Evolutionary conservation across 2,113 vertebrate species (phyloP).

Genomic region (Trematocara stigmaticum): DNA sequence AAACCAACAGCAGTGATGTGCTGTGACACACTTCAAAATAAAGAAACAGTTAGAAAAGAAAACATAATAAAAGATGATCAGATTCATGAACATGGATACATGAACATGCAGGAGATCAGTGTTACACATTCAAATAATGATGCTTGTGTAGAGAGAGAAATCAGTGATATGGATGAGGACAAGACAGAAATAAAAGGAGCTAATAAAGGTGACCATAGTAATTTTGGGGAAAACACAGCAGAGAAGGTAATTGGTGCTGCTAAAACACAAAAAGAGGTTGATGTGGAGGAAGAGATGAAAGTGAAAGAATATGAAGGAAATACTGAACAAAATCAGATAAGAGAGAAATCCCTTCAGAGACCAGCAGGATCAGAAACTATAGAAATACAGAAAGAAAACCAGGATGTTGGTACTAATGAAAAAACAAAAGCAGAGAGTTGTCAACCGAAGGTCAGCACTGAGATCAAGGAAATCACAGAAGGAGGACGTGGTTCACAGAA

Average conservation of each 20-base stretch:
- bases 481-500: not conserved
- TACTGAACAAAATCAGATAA: not conserved
- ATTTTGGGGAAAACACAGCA: no score
- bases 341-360: not conserved
- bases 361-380: no score
- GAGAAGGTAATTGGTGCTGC: no score
- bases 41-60: accelerated
- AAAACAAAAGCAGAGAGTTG: not conserved
- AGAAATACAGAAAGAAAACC: not conserved
- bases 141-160: not conserved
- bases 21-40: not conserved
- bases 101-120: not conserved
- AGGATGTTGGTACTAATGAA: not conserved
- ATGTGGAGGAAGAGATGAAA: no score
- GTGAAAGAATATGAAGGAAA: not conserved
- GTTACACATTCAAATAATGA: no score
- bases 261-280: no score
- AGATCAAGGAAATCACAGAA: not conserved
- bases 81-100: accelerated
- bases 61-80: not conserved
- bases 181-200: not conserved
- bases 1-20: not conserved
- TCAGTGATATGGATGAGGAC: not conserved
- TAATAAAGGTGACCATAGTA: no score
- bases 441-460: not conserved